phyloP scores from a whole-genome alignment of 2,113 vertebrate genomes.

The western clawed frog (Xenopus tropicalis) region UCB_Xtro_10.0 CM004446.2:44350001-44350500 shows the following conservation, averaged over 20 bases:
- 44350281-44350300: no score
- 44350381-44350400: no score
- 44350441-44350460: no score
- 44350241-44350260: conserved; percentile 69
- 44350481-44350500: no score
- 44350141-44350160: conserved; percentile 99
- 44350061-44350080: conserved; percentile 94
- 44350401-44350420: no score
- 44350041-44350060: conserved; percentile 99
- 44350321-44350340: no score
- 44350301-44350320: no score
- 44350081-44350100: conserved; percentile 97
- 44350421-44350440: no score
- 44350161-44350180: conserved; percentile 93
- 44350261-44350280: no score
- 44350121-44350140: conserved; percentile 95
- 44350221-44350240: conserved; percentile 46
- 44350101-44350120: conserved; percentile 95
- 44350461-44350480: no score
- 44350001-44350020: conserved; percentile 99
- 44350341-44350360: no score
- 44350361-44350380: no score
- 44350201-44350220: conserved; percentile 72
- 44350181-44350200: conserved; percentile 86
- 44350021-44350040: conserved; percentile 99